A percentile compares a stretch with the other conserved stretches of the same genome.
phyloP scores from a whole-genome alignment of 37 sponge, comb jelly and placozoan species.

The Spongilla lacustris region DNA sequence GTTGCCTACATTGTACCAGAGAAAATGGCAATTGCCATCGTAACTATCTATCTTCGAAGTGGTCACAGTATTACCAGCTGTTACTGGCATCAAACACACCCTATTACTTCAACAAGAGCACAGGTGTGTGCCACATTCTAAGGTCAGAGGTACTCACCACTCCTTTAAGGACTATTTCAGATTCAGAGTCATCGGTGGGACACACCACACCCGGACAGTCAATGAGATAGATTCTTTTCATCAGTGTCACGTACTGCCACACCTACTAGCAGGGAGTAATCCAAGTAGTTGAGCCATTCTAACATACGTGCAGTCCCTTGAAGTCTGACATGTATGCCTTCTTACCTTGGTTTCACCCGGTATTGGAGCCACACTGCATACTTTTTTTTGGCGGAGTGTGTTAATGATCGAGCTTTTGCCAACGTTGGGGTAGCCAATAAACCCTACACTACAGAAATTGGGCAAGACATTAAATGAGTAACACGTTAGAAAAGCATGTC shows the following conservation, averaged over 20 bases:
- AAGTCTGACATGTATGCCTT: too few species aligned
- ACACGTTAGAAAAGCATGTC: not conserved
- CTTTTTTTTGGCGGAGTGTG: slow-evolving; percentile 91
- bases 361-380: slow-evolving; percentile 97
- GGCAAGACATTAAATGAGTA: not conserved
- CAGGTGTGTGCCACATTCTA: too few species aligned
- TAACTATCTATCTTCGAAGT: too few species aligned
- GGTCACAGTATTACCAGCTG: too few species aligned
- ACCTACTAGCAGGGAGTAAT: slow-evolving; percentile 53
- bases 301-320: not conserved
- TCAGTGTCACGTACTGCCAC: slow-evolving; percentile 99
- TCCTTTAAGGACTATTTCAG: slow-evolving; percentile 97
- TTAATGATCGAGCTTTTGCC: slow-evolving; percentile 99
- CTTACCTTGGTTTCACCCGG: slow-evolving; percentile 97
- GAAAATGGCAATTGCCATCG: too few species aligned
- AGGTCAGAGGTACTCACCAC: slow-evolving; percentile 58
- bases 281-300: not conserved
- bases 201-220: slow-evolving; percentile 99
- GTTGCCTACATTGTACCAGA: too few species aligned
- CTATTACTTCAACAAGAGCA: too few species aligned
- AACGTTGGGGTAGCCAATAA: slow-evolving; percentile 98
- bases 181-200: slow-evolving; percentile 90
- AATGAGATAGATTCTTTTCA: slow-evolving; percentile 92
- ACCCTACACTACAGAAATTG: slow-evolving; percentile 85
- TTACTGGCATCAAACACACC: too few species aligned